Evolutionary conservation across 2,888 invertebrate genomes (phyloP).

Genomic region (Carterocephalus palaemon): DNA sequence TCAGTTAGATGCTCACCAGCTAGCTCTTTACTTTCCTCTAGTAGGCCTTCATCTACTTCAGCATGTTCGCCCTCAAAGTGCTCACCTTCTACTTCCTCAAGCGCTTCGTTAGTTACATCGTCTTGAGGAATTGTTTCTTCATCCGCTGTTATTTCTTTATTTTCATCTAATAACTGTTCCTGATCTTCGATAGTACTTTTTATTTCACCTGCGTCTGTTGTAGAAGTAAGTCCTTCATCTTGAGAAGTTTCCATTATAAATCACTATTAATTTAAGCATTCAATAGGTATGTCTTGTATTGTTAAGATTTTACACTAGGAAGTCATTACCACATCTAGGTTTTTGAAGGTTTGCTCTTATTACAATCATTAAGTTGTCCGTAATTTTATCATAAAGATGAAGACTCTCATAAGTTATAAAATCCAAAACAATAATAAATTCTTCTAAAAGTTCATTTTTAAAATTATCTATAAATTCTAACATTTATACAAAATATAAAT

Average conservation of each 20-base stretch:
- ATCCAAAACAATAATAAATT: constrained; percentile 57
- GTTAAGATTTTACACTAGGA: constrained; percentile 46
- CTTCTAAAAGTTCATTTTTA: constrained; percentile 48
- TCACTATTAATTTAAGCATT: no score
- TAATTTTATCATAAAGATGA: constrained; percentile 59
- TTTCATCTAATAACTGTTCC: constrained; percentile 32
- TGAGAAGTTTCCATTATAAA: no score
- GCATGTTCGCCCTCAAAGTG: constrained; percentile 34
- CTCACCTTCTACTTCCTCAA: constrained; percentile 35
- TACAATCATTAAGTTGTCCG: constrained; percentile 53
- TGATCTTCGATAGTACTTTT: constrained; percentile 12
- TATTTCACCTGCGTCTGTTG: not conserved
- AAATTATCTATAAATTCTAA: constrained; percentile 52
- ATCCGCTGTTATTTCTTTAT: constrained; percentile 6
- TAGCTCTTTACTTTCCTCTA: constrained; percentile 35
- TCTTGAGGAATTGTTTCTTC: constrained; percentile 30
- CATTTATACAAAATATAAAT: constrained; percentile 45
- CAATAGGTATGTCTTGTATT: not conserved
- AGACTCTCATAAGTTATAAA: constrained; percentile 51
- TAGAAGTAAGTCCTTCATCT: not conserved
- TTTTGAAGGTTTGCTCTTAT: constrained; percentile 51
- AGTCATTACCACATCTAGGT: constrained; percentile 53
- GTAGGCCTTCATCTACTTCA: constrained; percentile 35
- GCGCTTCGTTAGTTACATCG: constrained; percentile 22
- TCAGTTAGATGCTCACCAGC: constrained; percentile 31